Evolutionary conservation across 2,113 vertebrate genomes (phyloP).

Genomic region (Corythornis cristatus): DNA sequence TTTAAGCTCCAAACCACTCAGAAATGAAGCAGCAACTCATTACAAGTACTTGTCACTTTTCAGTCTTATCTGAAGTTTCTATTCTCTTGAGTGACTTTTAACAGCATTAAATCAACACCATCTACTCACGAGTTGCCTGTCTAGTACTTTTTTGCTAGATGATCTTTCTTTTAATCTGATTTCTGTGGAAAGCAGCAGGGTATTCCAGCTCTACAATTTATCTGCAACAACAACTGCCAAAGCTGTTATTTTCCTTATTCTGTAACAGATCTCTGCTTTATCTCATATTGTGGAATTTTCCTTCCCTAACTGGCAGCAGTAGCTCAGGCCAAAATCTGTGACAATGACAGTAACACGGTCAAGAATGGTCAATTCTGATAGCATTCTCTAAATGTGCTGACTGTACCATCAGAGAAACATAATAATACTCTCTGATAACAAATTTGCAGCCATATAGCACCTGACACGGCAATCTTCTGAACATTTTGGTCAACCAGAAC

Average conservation of each 20-base stretch:
- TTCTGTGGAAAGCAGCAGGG: constrained; percentile 22
- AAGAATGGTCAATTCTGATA: background rate
- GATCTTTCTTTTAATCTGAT: constrained; percentile 53
- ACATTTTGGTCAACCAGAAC: background rate
- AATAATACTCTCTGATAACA: background rate
- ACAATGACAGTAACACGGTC: background rate
- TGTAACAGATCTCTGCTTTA: constrained; percentile 12
- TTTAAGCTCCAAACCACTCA: constrained; percentile 6
- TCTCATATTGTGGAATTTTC: background rate
- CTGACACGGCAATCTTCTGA: background rate
- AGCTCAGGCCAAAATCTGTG: background rate
- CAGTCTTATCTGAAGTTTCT: constrained; percentile 45
- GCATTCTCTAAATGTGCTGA: background rate
- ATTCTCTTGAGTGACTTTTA: constrained; percentile 33
- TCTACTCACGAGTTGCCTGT: constrained; percentile 8
- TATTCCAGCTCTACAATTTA: constrained; percentile 1
- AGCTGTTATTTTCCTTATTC: constrained; percentile 1
- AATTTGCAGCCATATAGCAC: background rate
- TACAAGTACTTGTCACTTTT: background rate
- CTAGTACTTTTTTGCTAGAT: constrained; percentile 32
- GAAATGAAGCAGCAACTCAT: constrained; percentile 46
- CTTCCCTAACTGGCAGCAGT: background rate
- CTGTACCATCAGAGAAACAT: background rate
- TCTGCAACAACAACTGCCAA: constrained; percentile 14
- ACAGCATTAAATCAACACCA: constrained; percentile 39